These are phyloP conservation scores for Temnothorax ravouxi DNA, from an alignment of 2,888 invertebrate genomes.

Conservation along the genomic window DNA sequence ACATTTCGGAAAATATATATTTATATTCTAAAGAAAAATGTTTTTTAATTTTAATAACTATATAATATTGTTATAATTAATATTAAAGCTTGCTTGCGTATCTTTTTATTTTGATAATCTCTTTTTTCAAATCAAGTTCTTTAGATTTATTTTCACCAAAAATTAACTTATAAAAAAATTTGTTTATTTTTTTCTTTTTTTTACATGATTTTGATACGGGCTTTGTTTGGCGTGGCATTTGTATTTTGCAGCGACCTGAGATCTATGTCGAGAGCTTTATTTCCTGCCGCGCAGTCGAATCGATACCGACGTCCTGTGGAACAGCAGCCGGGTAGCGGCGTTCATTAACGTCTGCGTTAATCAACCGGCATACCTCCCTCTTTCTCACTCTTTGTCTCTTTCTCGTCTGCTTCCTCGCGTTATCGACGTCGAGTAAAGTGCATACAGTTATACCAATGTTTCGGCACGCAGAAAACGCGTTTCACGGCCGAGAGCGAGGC, in stretches of 20 bases:
- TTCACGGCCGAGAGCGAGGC: conserved; percentile 28
- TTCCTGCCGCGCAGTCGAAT: conserved; percentile 65
- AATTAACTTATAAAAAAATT: background rate
- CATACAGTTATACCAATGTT: conserved; percentile 42
- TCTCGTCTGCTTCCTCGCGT: conserved; percentile 6
- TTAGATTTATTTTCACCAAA: background rate
- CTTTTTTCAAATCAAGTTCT: background rate
- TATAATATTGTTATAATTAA: background rate
- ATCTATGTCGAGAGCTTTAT: conserved; percentile 43
- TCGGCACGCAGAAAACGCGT: conserved; percentile 30
- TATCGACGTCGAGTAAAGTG: conserved; percentile 37
- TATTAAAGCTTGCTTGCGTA: background rate
- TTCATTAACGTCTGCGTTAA: conserved; percentile 80
- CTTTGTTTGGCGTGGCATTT: background rate
- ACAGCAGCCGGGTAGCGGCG: conserved; percentile 61
- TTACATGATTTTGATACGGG: background rate
- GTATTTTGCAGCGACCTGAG: conserved; percentile 21
- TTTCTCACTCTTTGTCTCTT: conserved; percentile 7
- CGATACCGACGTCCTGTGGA: conserved; percentile 73
- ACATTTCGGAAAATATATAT: background rate
- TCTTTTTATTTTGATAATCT: background rate
- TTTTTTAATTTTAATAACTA: background rate
- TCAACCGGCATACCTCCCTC: conserved; percentile 66
- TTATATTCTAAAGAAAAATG: background rate
- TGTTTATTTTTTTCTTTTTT: background rate